A percentile compares a stretch with the other conserved stretches of the same genome.
phyloP scores from a whole-genome alignment of 2,113 vertebrate species.

The Chelonoidis abingdonii region DNA sequence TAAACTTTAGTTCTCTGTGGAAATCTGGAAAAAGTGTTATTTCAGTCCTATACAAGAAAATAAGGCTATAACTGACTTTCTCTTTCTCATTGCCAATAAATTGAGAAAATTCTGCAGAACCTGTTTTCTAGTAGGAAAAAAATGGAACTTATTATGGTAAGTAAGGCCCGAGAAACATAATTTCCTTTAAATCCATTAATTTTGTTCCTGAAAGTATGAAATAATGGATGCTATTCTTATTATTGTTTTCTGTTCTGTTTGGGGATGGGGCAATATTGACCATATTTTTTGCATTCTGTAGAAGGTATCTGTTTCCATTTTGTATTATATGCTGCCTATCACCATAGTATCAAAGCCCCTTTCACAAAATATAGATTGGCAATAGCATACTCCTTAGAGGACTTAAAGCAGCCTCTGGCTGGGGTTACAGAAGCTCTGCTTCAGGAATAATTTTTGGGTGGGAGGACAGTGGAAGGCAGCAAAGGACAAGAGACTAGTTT shows the following conservation, averaged over 20 bases:
- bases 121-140: slow-evolving; percentile 25
- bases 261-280: background rate
- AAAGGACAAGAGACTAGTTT: background rate
- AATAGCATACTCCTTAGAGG: background rate
- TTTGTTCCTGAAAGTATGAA: slow-evolving; percentile 16
- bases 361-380: background rate
- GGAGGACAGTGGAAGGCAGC: background rate
- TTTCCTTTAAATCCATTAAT: slow-evolving; percentile 18
- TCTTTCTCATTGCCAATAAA: slow-evolving; percentile 61
- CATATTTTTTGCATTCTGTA: background rate
- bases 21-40: slow-evolving; percentile 68
- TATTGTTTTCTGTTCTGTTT: slow-evolving; percentile 44
- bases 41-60: slow-evolving; percentile 52
- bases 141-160: slow-evolving; percentile 48
- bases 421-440: background rate
- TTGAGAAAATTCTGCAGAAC: slow-evolving; percentile 44
- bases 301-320: background rate
- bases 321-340: background rate
- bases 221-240: slow-evolving; percentile 39
- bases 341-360: background rate
- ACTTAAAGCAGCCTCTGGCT: background rate
- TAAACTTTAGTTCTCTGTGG: slow-evolving; percentile 48
- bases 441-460: background rate
- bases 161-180: slow-evolving; percentile 21
- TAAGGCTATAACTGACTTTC: slow-evolving; percentile 18